Conservation (phyloP, 1,140 invertebrate genomes). For the Limonius californicus region DNA sequence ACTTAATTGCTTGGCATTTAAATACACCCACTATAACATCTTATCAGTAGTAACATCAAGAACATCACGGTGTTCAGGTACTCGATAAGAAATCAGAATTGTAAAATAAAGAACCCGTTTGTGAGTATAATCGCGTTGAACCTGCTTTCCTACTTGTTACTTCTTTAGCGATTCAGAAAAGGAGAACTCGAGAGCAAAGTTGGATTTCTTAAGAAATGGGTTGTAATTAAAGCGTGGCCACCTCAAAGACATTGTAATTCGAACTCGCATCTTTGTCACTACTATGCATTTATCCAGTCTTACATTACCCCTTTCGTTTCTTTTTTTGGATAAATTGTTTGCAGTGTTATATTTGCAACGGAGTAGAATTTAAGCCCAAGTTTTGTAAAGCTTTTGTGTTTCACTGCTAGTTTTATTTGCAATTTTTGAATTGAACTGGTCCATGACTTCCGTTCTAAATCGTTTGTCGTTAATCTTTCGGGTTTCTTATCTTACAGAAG, state of each 20-base stretch:
- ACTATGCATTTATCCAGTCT: neutral
- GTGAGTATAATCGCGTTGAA: neutral
- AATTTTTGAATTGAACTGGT: no score
- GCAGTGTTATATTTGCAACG: no score
- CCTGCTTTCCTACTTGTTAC: neutral
- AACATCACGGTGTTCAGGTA: constrained; percentile 8
- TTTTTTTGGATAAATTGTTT: no score
- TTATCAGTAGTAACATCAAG: constrained; percentile 16
- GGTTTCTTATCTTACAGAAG: no score
- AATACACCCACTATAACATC: constrained; percentile 19
- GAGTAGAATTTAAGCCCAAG: no score
- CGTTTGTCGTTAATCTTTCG: no score
- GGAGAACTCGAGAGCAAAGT: neutral
- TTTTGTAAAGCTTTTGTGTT: no score
- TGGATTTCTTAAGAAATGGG: neutral
- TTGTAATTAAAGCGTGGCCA: constrained; percentile 15
- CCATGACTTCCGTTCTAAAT: no score
- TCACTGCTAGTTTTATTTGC: no score
- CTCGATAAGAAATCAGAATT: constrained; percentile 20
- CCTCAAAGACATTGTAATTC: neutral
- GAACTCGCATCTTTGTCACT: neutral
- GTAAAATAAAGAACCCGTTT: constrained; percentile 16
- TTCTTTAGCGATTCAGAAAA: neutral
- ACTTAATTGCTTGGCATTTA: constrained; percentile 19
- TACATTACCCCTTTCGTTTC: neutral